Conservation (phyloP, 1,140 invertebrate genomes). For the Achroia grisella region DNA sequence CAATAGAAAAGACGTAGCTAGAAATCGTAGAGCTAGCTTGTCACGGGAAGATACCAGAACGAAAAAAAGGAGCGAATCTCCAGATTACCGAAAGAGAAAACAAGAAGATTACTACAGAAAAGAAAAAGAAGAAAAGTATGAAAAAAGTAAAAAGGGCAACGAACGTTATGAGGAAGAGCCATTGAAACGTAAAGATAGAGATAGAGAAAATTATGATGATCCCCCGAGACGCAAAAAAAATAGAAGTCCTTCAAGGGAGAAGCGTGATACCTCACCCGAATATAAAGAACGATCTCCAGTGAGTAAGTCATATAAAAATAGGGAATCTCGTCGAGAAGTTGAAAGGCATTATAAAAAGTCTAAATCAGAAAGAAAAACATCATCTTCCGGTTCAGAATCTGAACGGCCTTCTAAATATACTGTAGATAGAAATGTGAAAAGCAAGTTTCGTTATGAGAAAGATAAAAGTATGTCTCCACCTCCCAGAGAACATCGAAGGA, state of each 20-base stretch:
- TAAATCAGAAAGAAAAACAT: constrained; percentile 19
- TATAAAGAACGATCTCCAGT: constrained; percentile 27
- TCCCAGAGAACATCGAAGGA: constrained; percentile 15
- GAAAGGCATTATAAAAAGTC: constrained; percentile 41
- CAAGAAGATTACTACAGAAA: constrained; percentile 6
- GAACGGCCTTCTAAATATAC: constrained; percentile 32
- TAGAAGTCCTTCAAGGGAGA: constrained; percentile 30
- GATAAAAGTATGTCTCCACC: constrained; percentile 28
- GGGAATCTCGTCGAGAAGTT: constrained; percentile 30
- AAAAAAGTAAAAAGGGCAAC: constrained; percentile 29
- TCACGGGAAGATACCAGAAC: constrained; percentile 15
- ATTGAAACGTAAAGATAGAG: constrained; percentile 22
- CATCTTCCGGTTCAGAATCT: constrained; percentile 37
- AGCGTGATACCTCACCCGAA: constrained; percentile 31
- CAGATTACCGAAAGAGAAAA: constrained; percentile 27
- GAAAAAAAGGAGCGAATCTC: constrained; percentile 30
- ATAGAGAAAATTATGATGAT: constrained; percentile 23
- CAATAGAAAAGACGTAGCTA: constrained; percentile 4
- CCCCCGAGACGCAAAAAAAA: constrained; percentile 29
- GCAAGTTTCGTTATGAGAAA: constrained; percentile 28
- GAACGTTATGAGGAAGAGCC: constrained; percentile 25
- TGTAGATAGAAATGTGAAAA: constrained; percentile 31
- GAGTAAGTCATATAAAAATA: constrained; percentile 22
- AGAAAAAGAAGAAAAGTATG: constrained; percentile 27
- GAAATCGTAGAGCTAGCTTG: constrained; percentile 18